A percentile compares a stretch with the other conserved stretches of the same genome.
Evolutionary conservation across 2,113 vertebrate genomes (phyloP).

Genomic region (Campylomormyrus numenius): DNA sequence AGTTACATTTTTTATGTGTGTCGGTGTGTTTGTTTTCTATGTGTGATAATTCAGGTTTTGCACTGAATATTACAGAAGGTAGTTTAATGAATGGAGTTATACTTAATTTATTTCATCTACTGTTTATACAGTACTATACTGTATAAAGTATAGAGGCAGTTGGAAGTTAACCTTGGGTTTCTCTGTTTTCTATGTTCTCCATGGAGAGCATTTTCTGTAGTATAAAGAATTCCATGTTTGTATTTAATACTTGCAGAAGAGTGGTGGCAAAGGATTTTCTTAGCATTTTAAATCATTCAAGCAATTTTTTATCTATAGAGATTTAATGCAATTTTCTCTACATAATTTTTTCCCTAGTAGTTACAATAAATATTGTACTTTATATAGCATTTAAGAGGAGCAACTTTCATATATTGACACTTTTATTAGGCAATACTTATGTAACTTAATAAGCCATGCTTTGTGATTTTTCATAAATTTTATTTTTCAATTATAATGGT

Average conservation of each 20-base stretch:
- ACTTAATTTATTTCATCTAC: background rate
- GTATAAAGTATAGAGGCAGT: background rate
- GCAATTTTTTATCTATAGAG: background rate
- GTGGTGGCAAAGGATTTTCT: background rate
- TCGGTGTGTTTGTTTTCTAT: background rate
- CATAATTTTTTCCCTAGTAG: background rate
- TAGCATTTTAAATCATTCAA: background rate
- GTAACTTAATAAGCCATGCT: background rate
- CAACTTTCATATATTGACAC: background rate
- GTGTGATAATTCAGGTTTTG: background rate
- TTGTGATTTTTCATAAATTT: background rate
- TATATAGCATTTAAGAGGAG: no score
- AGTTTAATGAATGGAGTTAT: background rate
- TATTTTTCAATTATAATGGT: background rate
- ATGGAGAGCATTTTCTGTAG: background rate
- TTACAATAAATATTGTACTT: background rate
- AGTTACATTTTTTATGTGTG: background rate
- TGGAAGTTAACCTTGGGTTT: background rate
- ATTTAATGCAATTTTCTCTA: background rate
- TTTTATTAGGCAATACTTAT: background rate
- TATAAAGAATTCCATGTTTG: background rate
- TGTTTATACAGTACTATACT: background rate
- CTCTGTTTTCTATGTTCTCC: background rate
- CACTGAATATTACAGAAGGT: background rate
- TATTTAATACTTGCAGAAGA: background rate